Evolutionary conservation across 2,797 vertebrate species (phyloP).

Genomic region (Labeo calbasu): DNA sequence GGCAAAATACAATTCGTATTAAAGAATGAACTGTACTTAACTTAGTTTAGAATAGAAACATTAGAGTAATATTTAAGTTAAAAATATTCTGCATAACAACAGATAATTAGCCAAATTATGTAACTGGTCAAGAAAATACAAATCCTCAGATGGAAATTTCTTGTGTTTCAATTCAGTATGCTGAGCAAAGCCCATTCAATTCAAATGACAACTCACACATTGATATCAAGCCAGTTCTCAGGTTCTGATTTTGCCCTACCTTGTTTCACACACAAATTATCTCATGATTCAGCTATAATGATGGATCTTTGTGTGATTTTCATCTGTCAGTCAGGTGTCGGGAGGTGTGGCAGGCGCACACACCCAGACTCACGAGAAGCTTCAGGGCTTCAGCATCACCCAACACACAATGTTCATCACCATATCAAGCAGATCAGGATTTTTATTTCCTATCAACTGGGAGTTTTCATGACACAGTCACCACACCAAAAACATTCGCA

Average conservation of each 20-base stretch:
- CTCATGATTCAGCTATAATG: conserved; percentile 27
- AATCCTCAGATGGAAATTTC: not conserved
- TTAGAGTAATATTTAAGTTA: not conserved
- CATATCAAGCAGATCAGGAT: not conserved
- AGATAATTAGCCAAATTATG: not conserved
- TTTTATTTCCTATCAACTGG: not conserved
- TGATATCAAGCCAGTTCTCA: not conserved
- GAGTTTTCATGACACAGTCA: not conserved
- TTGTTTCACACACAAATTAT: conserved; percentile 13
- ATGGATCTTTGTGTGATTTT: not conserved
- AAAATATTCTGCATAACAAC: not conserved
- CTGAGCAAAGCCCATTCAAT: not conserved
- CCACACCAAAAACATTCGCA: not conserved
- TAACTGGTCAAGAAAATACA: not conserved
- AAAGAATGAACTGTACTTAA: not conserved
- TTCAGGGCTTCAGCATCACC: not conserved
- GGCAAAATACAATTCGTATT: not conserved
- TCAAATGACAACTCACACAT: not conserved
- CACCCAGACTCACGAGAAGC: not conserved
- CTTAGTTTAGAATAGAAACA: not conserved
- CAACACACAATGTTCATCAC: not conserved
- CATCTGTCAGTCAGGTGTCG: conserved; percentile 5
- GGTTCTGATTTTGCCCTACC: not conserved
- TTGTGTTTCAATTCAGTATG: not conserved
- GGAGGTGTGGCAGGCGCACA: conserved; percentile 19